Percentiles rank a stretch among this genome's conserved stretches.
These are phyloP conservation scores for Drosophila ercepeae DNA, from an alignment of 1,140 invertebrate species.

Conservation along the genomic window DNA sequence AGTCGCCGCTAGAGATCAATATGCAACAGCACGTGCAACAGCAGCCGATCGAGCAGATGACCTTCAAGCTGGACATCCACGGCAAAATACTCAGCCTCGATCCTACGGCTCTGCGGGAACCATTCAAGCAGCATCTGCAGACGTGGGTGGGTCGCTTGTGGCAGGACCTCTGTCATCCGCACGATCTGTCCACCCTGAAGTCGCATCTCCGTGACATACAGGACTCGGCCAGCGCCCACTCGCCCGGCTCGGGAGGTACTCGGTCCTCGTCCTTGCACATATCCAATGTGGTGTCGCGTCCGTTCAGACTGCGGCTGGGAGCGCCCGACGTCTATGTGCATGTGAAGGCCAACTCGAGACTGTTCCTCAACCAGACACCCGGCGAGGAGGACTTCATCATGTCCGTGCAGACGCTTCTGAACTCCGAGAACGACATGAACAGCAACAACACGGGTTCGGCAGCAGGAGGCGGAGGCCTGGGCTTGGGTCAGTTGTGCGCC, in stretches of 20 bases:
- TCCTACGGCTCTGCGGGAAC: slow-evolving; percentile 87
- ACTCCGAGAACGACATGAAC: slow-evolving; percentile 86
- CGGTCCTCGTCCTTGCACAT: slow-evolving; percentile 41
- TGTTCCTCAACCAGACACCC: slow-evolving; percentile 89
- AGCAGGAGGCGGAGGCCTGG: slow-evolving; percentile 16
- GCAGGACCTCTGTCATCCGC: slow-evolving; percentile 91
- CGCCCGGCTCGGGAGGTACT: slow-evolving; percentile 50
- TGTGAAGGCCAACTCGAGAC: slow-evolving; percentile 94
- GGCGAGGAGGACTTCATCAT: slow-evolving; percentile 94
- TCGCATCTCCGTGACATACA: slow-evolving; percentile 91
- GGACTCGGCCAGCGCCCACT: slow-evolving; percentile 84
- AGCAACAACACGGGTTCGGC: slow-evolving; percentile 75
- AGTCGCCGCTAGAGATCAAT: slow-evolving; percentile 87
- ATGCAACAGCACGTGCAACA: slow-evolving; percentile 84
- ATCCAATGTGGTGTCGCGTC: slow-evolving; percentile 85
- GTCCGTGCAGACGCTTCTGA: slow-evolving; percentile 93
- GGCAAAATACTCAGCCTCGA: slow-evolving; percentile 93
- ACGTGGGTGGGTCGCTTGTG: slow-evolving; percentile 85
- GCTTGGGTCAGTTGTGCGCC: slow-evolving; percentile 53
- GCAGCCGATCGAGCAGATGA: slow-evolving; percentile 93
- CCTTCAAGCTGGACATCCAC: slow-evolving; percentile 93
- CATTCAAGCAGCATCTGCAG: slow-evolving; percentile 88
- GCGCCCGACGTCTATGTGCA: slow-evolving; percentile 91
- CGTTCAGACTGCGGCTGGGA: slow-evolving; percentile 90
- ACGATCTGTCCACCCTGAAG: slow-evolving; percentile 89